Base-by-base conservation (phyloP, 2,113 vertebrate species). In the Melanostigma gelatinosum region DNA sequence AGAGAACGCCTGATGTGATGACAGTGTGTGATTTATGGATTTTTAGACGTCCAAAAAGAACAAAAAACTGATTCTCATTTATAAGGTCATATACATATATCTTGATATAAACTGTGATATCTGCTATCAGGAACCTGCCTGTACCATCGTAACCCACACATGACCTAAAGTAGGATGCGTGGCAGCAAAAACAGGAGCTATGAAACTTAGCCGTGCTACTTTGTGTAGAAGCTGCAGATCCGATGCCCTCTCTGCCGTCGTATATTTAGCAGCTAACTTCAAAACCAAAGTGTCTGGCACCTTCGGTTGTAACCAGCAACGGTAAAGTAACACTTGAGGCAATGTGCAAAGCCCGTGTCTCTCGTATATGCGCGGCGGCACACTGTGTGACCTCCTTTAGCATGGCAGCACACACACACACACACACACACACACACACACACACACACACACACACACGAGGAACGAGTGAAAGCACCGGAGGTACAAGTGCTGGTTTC, bases 211-310 rank as follows among this genome's bases (percentile, higher is more conserved):
- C 50, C 57, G 66, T 79, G 61, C 36, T 65, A 15, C 27, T 5
- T 3, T 63, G 10, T 48, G 36, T 16, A 12, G 50, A 34, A 66
- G 65, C 46, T 34, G 52, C 24, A 34, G 34, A 48, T 54, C 42
- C 38, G 24, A 10, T 40, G n/a, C 36, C 50, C 66, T 63, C 75
- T 73, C 29, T 27, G 76, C 78, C 18, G n/a, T 73, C 77, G 58
- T 72, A 73, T 77, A 82, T 86, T 87, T 91, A 87, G 81, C 83
- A 82, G 65, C 74, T 62, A 11, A 75, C 85, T 75, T 89, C 78
- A 82, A 87, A 88, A 87, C 57, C 72, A 27, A 58, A 81, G 78
- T 16, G 84, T 87, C 85, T 88, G 36, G 79, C 86, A 87, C 85
- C 86, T 84, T 73, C 6, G 57, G 72, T 70, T 85, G 71, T 68